Percentiles rank a stretch among this genome's conserved stretches.
phyloP scores from a whole-genome alignment of 2,888 invertebrate species.

The Baccha elongata region DNA sequence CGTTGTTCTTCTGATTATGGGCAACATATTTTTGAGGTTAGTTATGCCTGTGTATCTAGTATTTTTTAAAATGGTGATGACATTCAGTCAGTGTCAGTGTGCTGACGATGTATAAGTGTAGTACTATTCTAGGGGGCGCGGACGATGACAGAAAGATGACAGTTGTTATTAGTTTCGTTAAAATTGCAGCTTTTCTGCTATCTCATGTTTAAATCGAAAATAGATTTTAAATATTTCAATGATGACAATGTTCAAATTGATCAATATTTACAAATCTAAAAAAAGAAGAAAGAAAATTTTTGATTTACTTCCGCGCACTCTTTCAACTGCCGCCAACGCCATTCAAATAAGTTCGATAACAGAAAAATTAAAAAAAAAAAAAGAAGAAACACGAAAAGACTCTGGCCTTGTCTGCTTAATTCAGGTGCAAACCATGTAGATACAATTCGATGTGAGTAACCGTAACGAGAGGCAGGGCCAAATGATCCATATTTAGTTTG shows the following conservation, averaged over 20 bases:
- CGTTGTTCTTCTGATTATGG: slow-evolving; percentile 54
- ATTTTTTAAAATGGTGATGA: slow-evolving; percentile 43
- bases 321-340: neutral
- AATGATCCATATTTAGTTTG: slow-evolving; percentile 75
- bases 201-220: slow-evolving; percentile 56
- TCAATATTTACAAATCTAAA: slow-evolving; percentile 55
- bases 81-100: slow-evolving; percentile 63
- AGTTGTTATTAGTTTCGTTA: slow-evolving; percentile 46
- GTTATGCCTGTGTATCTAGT: neutral
- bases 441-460: neutral
- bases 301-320: neutral
- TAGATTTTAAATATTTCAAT: slow-evolving; percentile 28
- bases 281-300: slow-evolving; percentile 35
- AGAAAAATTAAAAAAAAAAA: slow-evolving; percentile 3
- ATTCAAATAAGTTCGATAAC: neutral
- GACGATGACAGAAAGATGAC: slow-evolving; percentile 38
- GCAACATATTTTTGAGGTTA: slow-evolving; percentile 28
- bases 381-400: slow-evolving; percentile 12
- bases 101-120: neutral
- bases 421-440: slow-evolving; percentile 51
- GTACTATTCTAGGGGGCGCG: slow-evolving; percentile 9
- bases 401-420: slow-evolving; percentile 26
- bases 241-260: slow-evolving; percentile 32
- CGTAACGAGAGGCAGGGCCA: slow-evolving; percentile 65
- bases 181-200: slow-evolving; percentile 53